These are phyloP conservation scores for Gallinago jamesoni DNA, from an alignment of 2,113 vertebrate species.

Conservation along the genomic window DNA sequence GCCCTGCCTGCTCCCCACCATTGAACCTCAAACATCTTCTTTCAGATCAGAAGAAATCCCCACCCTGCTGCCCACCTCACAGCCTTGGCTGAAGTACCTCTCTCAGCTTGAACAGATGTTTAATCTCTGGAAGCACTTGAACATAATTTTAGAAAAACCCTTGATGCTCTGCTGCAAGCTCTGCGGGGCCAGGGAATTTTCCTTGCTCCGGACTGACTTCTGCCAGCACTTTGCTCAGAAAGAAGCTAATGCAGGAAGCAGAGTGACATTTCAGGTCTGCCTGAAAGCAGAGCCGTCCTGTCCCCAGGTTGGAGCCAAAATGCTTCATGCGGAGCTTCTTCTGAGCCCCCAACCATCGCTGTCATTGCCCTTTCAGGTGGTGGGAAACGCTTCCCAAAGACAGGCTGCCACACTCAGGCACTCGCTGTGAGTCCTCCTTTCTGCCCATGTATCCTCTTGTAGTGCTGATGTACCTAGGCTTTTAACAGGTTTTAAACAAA, in stretches of 20 bases:
- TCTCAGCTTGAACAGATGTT: not conserved
- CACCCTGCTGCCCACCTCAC: not conserved
- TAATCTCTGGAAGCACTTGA: not conserved
- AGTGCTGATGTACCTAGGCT: accelerated
- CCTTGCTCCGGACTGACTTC: not conserved
- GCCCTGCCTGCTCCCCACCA: not conserved
- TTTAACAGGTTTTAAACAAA: not conserved
- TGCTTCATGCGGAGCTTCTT: not conserved
- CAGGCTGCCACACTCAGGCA: not conserved
- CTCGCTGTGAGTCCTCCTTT: not conserved
- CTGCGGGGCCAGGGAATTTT: not conserved
- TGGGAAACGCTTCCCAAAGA: not conserved
- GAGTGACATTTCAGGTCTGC: not conserved
- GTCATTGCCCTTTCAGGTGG: not conserved
- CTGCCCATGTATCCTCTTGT: accelerated
- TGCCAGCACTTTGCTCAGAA: not conserved
- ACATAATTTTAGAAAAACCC: not conserved
- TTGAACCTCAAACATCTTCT: not conserved
- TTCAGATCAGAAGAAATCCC: not conserved
- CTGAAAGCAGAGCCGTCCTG: not conserved
- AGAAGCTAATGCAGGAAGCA: not conserved
- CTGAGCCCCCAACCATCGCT: accelerated
- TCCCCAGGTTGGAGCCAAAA: not conserved
- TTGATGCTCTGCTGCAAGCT: not conserved
- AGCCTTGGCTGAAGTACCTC: not conserved